Percentiles rank a stretch among this genome's conserved stretches.
Evolutionary conservation across 2,888 invertebrate species (phyloP).

Genomic region (Cerastis rubricosa): DNA sequence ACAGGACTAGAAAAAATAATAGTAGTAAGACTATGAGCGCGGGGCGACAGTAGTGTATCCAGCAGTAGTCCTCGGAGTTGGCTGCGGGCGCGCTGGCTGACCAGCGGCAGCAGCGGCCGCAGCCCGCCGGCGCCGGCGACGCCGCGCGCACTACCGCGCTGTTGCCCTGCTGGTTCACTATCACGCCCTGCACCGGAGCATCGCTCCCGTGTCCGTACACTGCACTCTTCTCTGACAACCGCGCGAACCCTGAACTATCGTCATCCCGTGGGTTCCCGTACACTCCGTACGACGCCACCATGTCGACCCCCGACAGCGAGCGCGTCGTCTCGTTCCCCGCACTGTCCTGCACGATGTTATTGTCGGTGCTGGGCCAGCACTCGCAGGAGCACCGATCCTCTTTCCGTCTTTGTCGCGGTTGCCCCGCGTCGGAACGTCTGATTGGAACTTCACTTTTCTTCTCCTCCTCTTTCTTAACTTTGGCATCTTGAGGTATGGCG

Average conservation of each 20-base stretch:
- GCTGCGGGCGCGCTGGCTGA: conserved; percentile 81
- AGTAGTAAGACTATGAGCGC: conserved; percentile 89
- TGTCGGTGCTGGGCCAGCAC: conserved; percentile 89
- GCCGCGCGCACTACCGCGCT: conserved; percentile 86
- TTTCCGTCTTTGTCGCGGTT: conserved; percentile 85
- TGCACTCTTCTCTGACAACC: conserved; percentile 84
- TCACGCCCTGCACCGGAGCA: conserved; percentile 88
- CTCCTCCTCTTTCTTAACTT: conserved; percentile 88
- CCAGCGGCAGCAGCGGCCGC: conserved; percentile 84
- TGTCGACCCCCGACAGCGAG: conserved; percentile 88
- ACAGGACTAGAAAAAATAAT: conserved; percentile 89
- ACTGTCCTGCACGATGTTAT: conserved; percentile 82
- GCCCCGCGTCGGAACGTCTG: conserved; percentile 82
- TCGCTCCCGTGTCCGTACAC: conserved; percentile 86
- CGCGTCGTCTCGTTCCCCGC: conserved; percentile 84
- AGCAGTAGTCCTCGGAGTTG: conserved; percentile 88
- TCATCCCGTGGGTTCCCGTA: conserved; percentile 89
- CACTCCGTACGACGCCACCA: conserved; percentile 90
- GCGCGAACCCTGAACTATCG: conserved; percentile 87
- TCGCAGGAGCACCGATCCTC: conserved; percentile 89
- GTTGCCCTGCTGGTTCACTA: conserved; percentile 89
- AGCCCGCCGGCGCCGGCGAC: conserved; percentile 75
- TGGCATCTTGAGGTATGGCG: conserved; percentile 85
- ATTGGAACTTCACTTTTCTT: conserved; percentile 84
- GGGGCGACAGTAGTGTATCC: conserved; percentile 90